Percentiles rank a stretch among this genome's conserved stretches.
These are phyloP conservation scores for Cacoxenus indagator DNA, from an alignment of 2,888 invertebrate genomes.

Conservation along the genomic window DNA sequence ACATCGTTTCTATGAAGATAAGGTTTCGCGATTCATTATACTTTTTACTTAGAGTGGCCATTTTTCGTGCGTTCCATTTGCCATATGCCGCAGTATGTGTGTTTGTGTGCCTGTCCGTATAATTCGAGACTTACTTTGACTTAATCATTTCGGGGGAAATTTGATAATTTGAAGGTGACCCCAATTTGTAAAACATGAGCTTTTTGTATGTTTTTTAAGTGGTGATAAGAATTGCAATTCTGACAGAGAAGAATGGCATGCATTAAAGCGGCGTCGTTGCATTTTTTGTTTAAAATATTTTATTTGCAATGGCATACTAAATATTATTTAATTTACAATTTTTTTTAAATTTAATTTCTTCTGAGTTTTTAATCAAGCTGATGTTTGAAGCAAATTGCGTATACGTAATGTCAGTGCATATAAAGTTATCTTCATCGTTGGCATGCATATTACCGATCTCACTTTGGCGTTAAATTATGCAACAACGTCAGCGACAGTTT, in stretches of 20 bases:
- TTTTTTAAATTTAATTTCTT: too few relatives aligned
- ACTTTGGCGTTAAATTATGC: neutral
- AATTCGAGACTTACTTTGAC: constrained; percentile 48
- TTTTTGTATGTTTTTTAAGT: constrained; percentile 4
- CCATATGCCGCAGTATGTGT: constrained; percentile 6
- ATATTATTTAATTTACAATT: too few relatives aligned
- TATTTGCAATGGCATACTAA: too few relatives aligned
- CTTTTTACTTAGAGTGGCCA: constrained; percentile 38
- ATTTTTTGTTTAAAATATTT: constrained; percentile 34
- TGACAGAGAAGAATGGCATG: constrained; percentile 34
- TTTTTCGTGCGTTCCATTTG: neutral
- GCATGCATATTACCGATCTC: neutral
- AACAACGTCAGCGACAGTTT: neutral
- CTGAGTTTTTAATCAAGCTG: neutral
- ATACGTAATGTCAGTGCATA: too few relatives aligned
- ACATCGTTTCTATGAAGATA: constrained; percentile 53
- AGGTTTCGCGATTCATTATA: constrained; percentile 43
- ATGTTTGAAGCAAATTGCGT: neutral
- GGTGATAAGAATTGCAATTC: constrained; percentile 18
- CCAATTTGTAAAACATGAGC: constrained; percentile 43
- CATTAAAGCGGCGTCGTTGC: neutral
- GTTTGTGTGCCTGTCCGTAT: constrained; percentile 46
- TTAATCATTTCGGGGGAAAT: constrained; percentile 64
- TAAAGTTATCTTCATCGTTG: neutral
- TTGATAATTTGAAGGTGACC: constrained; percentile 65